phyloP scores from a whole-genome alignment of 2,797 vertebrate genomes.

The Hylomyscus alleni region DNA sequence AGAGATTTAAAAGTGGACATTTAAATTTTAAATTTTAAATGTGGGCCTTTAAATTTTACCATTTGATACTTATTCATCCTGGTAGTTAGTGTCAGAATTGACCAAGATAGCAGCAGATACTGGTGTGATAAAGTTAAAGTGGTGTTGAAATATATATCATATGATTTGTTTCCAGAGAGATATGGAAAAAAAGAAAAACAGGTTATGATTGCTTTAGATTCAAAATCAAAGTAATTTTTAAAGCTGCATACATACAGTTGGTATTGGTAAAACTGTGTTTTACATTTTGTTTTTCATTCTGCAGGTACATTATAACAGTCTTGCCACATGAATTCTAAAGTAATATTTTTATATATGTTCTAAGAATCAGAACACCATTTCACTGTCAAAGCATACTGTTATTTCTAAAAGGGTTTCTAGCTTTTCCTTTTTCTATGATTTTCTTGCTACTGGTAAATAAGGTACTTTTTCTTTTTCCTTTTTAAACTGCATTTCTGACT shows the following conservation, averaged over 20 bases:
- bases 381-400: not conserved
- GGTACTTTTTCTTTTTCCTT: not conserved
- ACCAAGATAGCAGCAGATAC: not conserved
- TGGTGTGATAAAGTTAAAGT: not conserved
- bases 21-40: too few species aligned
- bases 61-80: not conserved
- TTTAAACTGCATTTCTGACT: not conserved
- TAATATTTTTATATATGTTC: not conserved
- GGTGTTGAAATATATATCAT: accelerated
- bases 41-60: not conserved
- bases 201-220: not conserved
- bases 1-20: not conserved
- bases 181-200: not conserved
- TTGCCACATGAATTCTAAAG: slow-evolving; percentile 6
- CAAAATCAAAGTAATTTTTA: not conserved
- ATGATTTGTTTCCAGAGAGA: not conserved
- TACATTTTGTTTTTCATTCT: not conserved
- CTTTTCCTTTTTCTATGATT: slow-evolving; percentile 33
- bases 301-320: not conserved
- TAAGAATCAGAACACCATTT: not conserved
- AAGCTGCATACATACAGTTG: accelerated
- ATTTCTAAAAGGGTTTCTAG: not conserved
- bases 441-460: slow-evolving; percentile 11
- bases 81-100: not conserved
- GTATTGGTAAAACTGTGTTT: not conserved